Evolutionary conservation across 2,797 vertebrate species (phyloP).

Genomic region (Phalloptychus januarius): DNA sequence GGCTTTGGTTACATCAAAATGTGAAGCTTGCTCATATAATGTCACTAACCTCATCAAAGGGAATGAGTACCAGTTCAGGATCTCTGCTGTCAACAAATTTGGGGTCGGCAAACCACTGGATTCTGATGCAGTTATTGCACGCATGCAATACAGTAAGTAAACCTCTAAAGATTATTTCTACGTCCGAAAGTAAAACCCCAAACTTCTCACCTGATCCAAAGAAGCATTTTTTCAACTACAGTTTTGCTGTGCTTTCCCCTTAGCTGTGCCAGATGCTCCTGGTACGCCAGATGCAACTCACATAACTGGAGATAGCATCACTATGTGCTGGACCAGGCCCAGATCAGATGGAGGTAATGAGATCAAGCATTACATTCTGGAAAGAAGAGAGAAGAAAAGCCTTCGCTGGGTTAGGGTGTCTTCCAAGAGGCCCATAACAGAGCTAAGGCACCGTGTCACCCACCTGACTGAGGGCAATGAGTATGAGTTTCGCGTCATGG

Average conservation of each 20-base stretch:
- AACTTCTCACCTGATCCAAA: not conserved
- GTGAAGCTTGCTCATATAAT: slow-evolving; percentile 92
- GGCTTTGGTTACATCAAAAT: slow-evolving; percentile 93
- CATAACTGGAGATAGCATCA: slow-evolving; percentile 93
- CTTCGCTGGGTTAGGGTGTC: slow-evolving; percentile 95
- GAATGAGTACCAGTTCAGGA: slow-evolving; percentile 98
- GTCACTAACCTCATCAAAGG: slow-evolving; percentile 94
- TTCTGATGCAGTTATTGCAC: slow-evolving; percentile 90
- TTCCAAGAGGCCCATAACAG: slow-evolving; percentile 93
- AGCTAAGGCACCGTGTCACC: slow-evolving; percentile 91
- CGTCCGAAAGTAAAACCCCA: not conserved
- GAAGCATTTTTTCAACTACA: not conserved
- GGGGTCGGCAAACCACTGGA: slow-evolving; percentile 93
- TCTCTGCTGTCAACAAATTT: slow-evolving; percentile 96
- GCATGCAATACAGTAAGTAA: slow-evolving; percentile 97
- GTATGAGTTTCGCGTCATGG: slow-evolving; percentile 98
- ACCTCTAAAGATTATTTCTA: not conserved
- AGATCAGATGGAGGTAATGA: slow-evolving; percentile 94
- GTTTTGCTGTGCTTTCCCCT: slow-evolving; percentile 25
- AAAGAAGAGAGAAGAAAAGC: slow-evolving; percentile 98
- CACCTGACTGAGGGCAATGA: slow-evolving; percentile 95
- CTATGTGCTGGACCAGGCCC: slow-evolving; percentile 92
- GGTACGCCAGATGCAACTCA: slow-evolving; percentile 94
- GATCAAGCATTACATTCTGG: slow-evolving; percentile 96
- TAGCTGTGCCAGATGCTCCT: slow-evolving; percentile 94